Evolutionary conservation across 35 echinoderm and acorn worm genomes (phyloP).

Genomic region (Anneissia japonica): DNA sequence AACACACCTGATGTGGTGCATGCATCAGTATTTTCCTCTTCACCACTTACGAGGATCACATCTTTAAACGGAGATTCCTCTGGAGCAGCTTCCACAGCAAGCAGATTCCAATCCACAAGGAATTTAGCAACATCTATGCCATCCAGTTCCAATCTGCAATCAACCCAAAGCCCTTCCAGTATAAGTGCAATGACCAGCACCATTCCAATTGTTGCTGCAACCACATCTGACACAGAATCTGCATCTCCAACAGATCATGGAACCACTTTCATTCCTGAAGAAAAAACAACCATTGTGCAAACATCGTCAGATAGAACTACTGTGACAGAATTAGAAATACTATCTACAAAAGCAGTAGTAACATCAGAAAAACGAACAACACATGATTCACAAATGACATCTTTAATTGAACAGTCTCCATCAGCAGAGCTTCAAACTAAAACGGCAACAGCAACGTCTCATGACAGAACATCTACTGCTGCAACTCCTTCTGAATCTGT

Average conservation of each 20-base stretch:
- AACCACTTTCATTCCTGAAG: too few relatives aligned
- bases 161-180: background rate
- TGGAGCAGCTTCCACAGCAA: background rate
- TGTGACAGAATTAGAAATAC: background rate
- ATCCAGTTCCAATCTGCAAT: background rate
- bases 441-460: too few relatives aligned
- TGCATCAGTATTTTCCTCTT: background rate
- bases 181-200: background rate
- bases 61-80: background rate
- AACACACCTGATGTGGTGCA: background rate
- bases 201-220: background rate
- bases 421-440: too few relatives aligned
- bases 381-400: background rate
- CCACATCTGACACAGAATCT: background rate
- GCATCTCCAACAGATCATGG: too few relatives aligned
- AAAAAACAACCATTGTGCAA: background rate
- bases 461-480: too few relatives aligned
- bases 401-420: too few relatives aligned
- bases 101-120: too few relatives aligned
- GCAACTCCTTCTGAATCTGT: too few relatives aligned
- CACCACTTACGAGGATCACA: background rate
- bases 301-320: background rate
- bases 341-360: background rate
- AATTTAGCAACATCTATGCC: too few relatives aligned
- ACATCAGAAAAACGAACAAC: background rate